These are phyloP conservation scores for Strigamia maritima DNA, from an alignment of 2,888 invertebrate genomes.

Conservation along the genomic window DNA sequence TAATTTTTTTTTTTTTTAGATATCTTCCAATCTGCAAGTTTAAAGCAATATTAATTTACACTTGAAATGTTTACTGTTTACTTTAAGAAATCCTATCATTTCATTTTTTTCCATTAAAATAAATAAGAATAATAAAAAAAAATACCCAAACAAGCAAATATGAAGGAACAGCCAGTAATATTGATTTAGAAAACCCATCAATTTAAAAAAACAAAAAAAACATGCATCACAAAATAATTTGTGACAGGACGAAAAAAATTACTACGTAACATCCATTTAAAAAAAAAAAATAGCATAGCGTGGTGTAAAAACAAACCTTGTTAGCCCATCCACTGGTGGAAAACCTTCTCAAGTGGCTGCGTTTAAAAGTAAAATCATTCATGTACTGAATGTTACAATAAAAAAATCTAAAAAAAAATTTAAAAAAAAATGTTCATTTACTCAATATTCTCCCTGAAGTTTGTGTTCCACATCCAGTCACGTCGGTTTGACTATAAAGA, in stretches of 20 bases:
- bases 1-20: background rate
- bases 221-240: background rate
- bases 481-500: constrained; percentile 50
- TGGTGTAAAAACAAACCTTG: constrained; percentile 45
- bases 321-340: constrained; percentile 45
- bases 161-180: constrained; percentile 24
- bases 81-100: background rate
- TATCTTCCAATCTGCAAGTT: background rate
- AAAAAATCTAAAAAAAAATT: background rate
- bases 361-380: constrained; percentile 43
- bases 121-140: background rate
- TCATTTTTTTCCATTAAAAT: background rate
- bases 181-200: background rate
- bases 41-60: background rate
- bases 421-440: constrained; percentile 42
- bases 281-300: background rate
- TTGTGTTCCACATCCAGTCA: constrained; percentile 94
- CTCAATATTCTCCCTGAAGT: constrained; percentile 78
- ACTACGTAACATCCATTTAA: constrained; percentile 35
- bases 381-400: constrained; percentile 37
- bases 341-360: constrained; percentile 46
- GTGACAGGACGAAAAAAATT: background rate
- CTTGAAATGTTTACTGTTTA: background rate
- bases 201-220: background rate
- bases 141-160: constrained; percentile 12